Evolutionary conservation across 2,888 invertebrate species (phyloP), one percentile per base, ranked within the genome.

Genomic region (Villa cingulata): DNA sequence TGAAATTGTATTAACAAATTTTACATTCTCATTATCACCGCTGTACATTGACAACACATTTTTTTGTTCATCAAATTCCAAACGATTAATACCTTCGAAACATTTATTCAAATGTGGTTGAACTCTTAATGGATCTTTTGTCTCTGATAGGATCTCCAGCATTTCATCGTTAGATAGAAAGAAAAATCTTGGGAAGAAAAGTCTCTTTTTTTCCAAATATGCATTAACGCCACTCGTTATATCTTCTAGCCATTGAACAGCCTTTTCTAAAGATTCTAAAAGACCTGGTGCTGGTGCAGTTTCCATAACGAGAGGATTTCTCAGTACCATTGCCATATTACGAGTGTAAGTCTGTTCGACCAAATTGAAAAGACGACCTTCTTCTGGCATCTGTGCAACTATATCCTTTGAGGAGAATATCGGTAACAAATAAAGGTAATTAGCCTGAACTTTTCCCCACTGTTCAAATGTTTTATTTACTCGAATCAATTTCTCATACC

Each of bases 121-220:
- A 6, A 80, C 77, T 43, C 76, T 69, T 14, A 72, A 55, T 0
- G 76, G 75, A 60, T 80, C 75, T 59, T 76, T 77, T 2, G 78
- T 77, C 63, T 82, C 79, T 2, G 83, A 81, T 20, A 86, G 65
- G 53, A 86, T 79, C 57, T 80, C 78, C 44, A 85, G 66, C 65
- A 86, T 74, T 64, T 85, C 84, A 55, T 79, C 77, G 61, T 86
- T 83, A 1, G 83, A 82, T 46, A 86, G 63, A 58, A 86, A 86
- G 67, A 83, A 85, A 59, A 86, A 81, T 54, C 85, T 77, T 15
- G 83, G 77, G 60, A 84, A 84, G 57, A 71, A 76, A 14, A 78
- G 62, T 49, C 81, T 69, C 56, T 81, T 80, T 60, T 75, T 74
- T 58, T 82, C 78, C 49, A 85, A 66, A 60, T 82, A 83, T 42